Percentiles rank a stretch among this genome's conserved stretches.
These are phyloP conservation scores for Lophius piscatorius DNA, from an alignment of 2,113 vertebrate species.

Conservation along the genomic window DNA sequence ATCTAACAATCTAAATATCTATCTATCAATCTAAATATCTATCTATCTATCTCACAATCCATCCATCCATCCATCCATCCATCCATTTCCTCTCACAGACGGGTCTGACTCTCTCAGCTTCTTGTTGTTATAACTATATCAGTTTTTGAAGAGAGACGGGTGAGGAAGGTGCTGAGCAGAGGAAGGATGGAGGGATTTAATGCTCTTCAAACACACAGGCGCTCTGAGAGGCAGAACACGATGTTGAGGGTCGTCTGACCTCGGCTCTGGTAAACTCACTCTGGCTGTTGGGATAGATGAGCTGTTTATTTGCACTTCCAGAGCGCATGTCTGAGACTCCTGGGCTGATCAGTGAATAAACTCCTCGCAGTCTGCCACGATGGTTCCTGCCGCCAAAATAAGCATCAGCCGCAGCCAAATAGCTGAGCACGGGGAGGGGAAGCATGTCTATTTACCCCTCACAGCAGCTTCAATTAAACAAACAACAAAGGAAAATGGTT, in stretches of 20 bases:
- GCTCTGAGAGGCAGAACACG: conserved; percentile 40
- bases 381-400: conserved; percentile 68
- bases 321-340: conserved; percentile 58
- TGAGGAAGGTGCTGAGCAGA: conserved; percentile 37
- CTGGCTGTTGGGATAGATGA: conserved; percentile 53
- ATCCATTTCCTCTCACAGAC: too few relatives aligned
- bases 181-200: conserved; percentile 44
- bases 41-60: too few relatives aligned
- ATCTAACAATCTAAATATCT: too few relatives aligned
- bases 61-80: too few relatives aligned
- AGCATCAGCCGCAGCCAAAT: conserved; percentile 66
- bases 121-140: conserved; percentile 56
- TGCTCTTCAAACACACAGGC: conserved; percentile 40
- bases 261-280: conserved; percentile 36
- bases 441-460: conserved; percentile 52
- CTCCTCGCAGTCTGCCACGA: conserved; percentile 50
- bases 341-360: conserved; percentile 55
- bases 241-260: conserved; percentile 34
- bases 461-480: conserved; percentile 48
- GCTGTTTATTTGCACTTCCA: conserved; percentile 74
- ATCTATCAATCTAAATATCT: too few relatives aligned
- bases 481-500: conserved; percentile 65
- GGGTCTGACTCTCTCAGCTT: conserved; percentile 3
- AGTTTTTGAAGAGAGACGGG: conserved; percentile 26
- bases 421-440: conserved; percentile 35